Conservation (phyloP, 2,797 vertebrate genomes). For the Coluber constrictor region DNA sequence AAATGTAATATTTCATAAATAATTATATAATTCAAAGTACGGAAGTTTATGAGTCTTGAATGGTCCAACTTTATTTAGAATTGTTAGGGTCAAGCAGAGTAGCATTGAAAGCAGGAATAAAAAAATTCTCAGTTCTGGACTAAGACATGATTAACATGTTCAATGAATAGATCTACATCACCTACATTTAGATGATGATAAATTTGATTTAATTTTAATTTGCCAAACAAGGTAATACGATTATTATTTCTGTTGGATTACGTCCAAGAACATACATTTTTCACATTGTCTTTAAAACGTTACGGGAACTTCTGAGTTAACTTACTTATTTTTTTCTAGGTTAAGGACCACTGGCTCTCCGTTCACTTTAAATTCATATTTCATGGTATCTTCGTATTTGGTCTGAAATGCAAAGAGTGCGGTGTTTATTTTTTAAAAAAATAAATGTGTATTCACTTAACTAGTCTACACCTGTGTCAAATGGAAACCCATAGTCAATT, state of each 20-base stretch:
- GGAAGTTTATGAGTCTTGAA: not conserved
- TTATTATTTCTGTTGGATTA: not conserved
- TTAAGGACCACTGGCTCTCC: constrained; percentile 68
- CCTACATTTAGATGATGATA: no score
- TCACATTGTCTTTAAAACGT: not conserved
- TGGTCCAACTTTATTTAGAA: not conserved
- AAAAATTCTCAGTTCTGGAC: not conserved
- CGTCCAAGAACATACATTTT: not conserved
- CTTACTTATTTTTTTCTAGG: constrained; percentile 72
- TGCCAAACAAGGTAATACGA: not conserved
- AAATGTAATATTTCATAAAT: not conserved
- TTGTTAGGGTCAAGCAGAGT: not conserved
- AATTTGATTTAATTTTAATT: not conserved
- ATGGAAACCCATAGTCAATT: not conserved
- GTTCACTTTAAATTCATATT: constrained; percentile 64
- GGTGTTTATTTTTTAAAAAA: not conserved
- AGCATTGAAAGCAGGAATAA: not conserved
- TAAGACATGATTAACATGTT: not conserved
- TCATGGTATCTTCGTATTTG: constrained; percentile 63
- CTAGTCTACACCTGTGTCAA: not conserved
- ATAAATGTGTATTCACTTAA: not conserved
- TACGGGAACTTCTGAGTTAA: not conserved
- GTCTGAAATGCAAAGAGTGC: constrained; percentile 52
- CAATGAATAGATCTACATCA: not conserved
- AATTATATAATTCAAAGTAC: not conserved